A percentile compares a stretch with the other conserved stretches of the same genome.
phyloP scores from a whole-genome alignment of 2,888 invertebrate genomes.

The Diaperis boleti region DNA sequence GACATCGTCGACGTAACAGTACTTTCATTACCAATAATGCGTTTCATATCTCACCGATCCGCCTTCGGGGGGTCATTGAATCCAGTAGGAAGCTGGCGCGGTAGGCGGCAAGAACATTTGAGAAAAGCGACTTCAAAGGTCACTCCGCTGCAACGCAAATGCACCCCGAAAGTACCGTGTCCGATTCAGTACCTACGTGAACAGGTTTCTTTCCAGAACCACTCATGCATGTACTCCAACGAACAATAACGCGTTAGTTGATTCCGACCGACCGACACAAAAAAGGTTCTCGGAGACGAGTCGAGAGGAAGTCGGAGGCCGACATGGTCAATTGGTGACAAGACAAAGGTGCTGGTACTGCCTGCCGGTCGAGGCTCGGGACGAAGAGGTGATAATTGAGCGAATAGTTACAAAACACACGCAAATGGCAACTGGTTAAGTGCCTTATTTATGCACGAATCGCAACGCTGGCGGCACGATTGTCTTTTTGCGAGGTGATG shows the following conservation, averaged over 20 bases:
- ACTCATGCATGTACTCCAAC: slow-evolving; percentile 41
- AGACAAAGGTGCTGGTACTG: slow-evolving; percentile 17
- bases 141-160: slow-evolving; percentile 10
- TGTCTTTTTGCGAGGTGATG: too few relatives aligned
- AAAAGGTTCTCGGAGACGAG: slow-evolving; percentile 14
- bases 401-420: neutral
- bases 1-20: slow-evolving; percentile 48
- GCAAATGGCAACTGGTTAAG: neutral
- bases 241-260: slow-evolving; percentile 39
- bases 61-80: slow-evolving; percentile 59
- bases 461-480: neutral
- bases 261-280: slow-evolving; percentile 25
- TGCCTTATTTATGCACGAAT: neutral
- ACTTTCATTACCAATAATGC: slow-evolving; percentile 47
- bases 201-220: slow-evolving; percentile 46
- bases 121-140: slow-evolving; percentile 24
- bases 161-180: slow-evolving; percentile 42
- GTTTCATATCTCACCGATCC: slow-evolving; percentile 43
- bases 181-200: slow-evolving; percentile 45
- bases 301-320: slow-evolving; percentile 22
- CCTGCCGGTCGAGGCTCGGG: too few relatives aligned
- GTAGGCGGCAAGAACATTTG: slow-evolving; percentile 50
- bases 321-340: slow-evolving; percentile 24
- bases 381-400: slow-evolving; percentile 2
- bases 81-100: slow-evolving; percentile 56